These are phyloP conservation scores for Notoglanidium macrostoma DNA, from an alignment of 2,797 vertebrate species.

Conservation along the genomic window DNA sequence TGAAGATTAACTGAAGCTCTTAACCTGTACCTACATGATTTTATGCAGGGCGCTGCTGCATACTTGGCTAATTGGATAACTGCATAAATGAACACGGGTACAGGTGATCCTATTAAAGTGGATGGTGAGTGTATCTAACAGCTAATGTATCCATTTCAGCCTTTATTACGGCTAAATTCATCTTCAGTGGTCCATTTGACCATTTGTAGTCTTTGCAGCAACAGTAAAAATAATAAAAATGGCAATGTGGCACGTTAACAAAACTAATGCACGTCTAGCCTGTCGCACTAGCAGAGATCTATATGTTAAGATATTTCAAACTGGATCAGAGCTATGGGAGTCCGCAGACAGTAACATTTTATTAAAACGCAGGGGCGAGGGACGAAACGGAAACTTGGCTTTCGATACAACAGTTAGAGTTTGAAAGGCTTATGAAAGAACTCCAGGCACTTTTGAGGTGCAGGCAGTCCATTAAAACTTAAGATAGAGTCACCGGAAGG, in stretches of 20 bases:
- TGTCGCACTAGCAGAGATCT: neutral
- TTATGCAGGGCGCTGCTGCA: too few relatives aligned
- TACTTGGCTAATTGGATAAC: too few relatives aligned
- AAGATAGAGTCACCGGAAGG: constrained; percentile 49
- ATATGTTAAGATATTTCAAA: neutral
- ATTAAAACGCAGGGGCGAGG: neutral
- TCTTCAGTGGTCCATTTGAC: neutral
- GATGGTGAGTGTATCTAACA: neutral
- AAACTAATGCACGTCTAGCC: neutral
- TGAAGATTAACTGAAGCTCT: too few relatives aligned
- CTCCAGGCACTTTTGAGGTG: constrained; percentile 47
- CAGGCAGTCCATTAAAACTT: constrained; percentile 54
- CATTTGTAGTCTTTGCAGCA: neutral
- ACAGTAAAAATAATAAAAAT: neutral
- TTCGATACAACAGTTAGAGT: constrained; percentile 38
- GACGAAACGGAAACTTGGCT: constrained; percentile 34
- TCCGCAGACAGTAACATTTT: neutral
- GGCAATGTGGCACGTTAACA: neutral
- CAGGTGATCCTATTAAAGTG: too few relatives aligned
- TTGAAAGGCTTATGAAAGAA: constrained; percentile 50
- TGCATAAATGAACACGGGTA: too few relatives aligned
- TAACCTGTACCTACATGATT: too few relatives aligned
- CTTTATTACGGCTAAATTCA: neutral
- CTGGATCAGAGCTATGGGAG: neutral
- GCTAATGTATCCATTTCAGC: neutral